A percentile compares a stretch with the other conserved stretches of the same genome.
Conservation (phyloP, 2,888 invertebrate species). For the Cantharis rustica region DNA sequence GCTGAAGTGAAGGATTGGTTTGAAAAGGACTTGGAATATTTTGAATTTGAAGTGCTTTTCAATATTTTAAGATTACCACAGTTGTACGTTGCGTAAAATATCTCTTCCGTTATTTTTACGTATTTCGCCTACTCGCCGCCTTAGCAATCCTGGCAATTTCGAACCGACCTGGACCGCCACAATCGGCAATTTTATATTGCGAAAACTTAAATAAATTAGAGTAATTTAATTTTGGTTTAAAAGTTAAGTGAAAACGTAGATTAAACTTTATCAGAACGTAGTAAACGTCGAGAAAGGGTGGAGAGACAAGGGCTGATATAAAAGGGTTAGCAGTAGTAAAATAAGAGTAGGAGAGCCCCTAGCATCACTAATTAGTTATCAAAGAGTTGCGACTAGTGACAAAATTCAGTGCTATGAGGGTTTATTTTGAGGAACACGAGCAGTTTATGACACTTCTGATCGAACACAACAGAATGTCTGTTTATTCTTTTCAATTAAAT, state of each 20-base stretch:
- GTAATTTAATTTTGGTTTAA: not conserved
- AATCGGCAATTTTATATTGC: not conserved
- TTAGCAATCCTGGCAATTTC: not conserved
- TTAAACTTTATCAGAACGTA: slow-evolving; percentile 25
- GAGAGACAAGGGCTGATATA: slow-evolving; percentile 47
- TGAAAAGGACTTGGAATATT: slow-evolving; percentile 30
- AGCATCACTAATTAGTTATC: slow-evolving; percentile 66
- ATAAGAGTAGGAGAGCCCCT: slow-evolving; percentile 54
- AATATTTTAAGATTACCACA: slow-evolving; percentile 16
- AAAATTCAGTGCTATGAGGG: slow-evolving; percentile 49
- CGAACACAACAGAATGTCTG: not conserved
- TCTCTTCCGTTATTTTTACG: not conserved
- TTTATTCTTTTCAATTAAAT: not conserved
- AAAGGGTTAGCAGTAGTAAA: slow-evolving; percentile 57
- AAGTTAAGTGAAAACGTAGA: slow-evolving; percentile 8
- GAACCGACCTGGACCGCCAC: not conserved
- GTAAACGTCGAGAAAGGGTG: slow-evolving; percentile 38
- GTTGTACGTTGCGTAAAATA: slow-evolving; percentile 17
- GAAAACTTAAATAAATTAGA: not conserved
- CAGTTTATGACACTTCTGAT: slow-evolving; percentile 10
- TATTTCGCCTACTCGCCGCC: not conserved
- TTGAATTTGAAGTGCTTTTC: slow-evolving; percentile 31
- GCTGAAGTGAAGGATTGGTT: slow-evolving; percentile 29
- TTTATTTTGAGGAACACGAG: slow-evolving; percentile 54
- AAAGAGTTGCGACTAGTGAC: slow-evolving; percentile 59